Conservation (phyloP, 2,113 vertebrate species). For the Hippocampus abdominalis region DNA sequence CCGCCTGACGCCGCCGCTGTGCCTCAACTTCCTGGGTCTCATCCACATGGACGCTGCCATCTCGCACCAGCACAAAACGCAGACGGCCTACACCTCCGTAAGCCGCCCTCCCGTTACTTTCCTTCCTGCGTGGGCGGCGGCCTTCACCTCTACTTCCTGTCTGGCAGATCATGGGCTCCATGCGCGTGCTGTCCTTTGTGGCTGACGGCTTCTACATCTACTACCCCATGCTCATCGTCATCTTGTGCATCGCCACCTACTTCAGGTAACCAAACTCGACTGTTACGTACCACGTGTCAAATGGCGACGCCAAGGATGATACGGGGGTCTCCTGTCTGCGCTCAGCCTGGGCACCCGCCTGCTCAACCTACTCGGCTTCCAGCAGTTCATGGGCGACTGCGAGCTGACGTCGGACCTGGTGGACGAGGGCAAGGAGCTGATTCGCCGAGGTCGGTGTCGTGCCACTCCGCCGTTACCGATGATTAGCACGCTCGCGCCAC, state of each 20-base stretch:
- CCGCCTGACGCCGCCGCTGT: slow-evolving; percentile 91
- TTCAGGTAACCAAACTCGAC: slow-evolving; percentile 80
- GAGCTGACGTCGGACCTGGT: slow-evolving; percentile 97
- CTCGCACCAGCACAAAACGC: slow-evolving; percentile 83
- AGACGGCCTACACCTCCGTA: slow-evolving; percentile 94
- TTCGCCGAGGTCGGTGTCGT: slow-evolving; percentile 79
- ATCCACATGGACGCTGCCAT: slow-evolving; percentile 97
- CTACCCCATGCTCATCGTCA: slow-evolving; percentile 96
- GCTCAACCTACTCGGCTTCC: slow-evolving; percentile 94
- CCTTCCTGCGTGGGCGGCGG: too few relatives aligned
- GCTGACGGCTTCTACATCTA: slow-evolving; percentile 98
- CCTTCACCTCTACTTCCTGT: background rate
- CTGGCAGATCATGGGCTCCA: slow-evolving; percentile 94
- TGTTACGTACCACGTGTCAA: too few relatives aligned
- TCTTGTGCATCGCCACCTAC: slow-evolving; percentile 97
- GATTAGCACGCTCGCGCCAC: background rate
- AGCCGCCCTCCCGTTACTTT: background rate
- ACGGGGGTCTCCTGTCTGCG: background rate
- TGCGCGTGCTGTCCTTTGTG: slow-evolving; percentile 91
- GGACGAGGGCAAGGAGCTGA: slow-evolving; percentile 94
- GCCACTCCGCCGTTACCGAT: background rate
- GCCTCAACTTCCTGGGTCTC: slow-evolving; percentile 95
- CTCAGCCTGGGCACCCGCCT: slow-evolving; percentile 91
- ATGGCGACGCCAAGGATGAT: background rate
- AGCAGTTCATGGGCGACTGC: slow-evolving; percentile 94